phyloP scores from a whole-genome alignment of 2,113 vertebrate species.

The Corythornis vintsioides region DNA sequence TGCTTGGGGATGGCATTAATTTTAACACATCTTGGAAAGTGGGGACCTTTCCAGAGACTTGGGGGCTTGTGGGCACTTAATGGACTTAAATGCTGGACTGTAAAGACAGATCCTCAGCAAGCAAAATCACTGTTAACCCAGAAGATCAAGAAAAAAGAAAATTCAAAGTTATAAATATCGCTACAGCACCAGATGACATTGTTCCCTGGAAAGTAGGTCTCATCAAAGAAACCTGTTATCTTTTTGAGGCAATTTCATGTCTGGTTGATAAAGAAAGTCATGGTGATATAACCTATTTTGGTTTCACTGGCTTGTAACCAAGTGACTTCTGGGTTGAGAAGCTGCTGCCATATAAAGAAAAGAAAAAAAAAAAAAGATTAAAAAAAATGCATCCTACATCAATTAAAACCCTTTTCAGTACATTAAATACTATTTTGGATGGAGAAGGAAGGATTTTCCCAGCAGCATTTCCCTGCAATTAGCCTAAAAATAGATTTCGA shows the following conservation, averaged over 20 bases:
- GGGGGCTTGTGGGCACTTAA: background rate
- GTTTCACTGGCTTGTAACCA: background rate
- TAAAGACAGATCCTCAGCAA: background rate
- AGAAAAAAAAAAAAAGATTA: background rate
- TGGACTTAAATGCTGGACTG: background rate
- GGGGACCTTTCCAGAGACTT: background rate
- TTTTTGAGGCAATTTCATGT: background rate
- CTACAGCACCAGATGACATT: background rate
- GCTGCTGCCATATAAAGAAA: background rate
- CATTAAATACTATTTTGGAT: background rate
- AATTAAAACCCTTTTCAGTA: background rate
- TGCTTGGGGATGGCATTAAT: background rate
- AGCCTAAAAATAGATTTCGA: background rate
- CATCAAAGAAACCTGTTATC: background rate
- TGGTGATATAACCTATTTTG: background rate
- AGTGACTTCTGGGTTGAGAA: background rate
- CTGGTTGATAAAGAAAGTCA: background rate
- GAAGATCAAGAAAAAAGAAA: background rate
- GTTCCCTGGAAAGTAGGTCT: conserved; percentile 23
- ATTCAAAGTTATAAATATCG: conserved; percentile 1
- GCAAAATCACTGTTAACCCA: background rate
- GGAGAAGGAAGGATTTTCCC: background rate
- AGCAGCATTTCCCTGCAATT: fast-evolving
- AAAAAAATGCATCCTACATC: background rate
- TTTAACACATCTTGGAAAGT: background rate